These are phyloP conservation scores for Adelges cooleyi DNA, from an alignment of 1,140 invertebrate species.

Conservation along the genomic window DNA sequence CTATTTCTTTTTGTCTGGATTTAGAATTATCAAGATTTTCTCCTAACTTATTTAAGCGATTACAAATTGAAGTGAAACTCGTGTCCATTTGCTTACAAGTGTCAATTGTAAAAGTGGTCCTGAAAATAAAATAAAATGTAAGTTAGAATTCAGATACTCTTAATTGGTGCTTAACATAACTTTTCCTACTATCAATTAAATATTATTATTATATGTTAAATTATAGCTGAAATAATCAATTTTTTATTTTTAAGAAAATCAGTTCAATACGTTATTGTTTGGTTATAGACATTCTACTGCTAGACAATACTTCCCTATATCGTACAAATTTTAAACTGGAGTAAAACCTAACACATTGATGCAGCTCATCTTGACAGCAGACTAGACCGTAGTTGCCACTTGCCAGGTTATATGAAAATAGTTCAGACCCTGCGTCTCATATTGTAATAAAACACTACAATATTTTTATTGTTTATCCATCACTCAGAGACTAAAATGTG, in stretches of 20 bases:
- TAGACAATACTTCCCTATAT: neutral
- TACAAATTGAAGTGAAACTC: neutral
- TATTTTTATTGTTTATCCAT: too few relatives aligned
- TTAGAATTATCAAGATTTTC: neutral
- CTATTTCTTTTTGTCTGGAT: conserved; percentile 1
- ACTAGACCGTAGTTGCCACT: too few relatives aligned
- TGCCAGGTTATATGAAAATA: too few relatives aligned
- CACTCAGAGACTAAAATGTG: too few relatives aligned
- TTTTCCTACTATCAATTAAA: neutral
- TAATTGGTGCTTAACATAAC: too few relatives aligned
- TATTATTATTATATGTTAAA: neutral
- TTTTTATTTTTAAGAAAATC: neutral
- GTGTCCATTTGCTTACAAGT: neutral
- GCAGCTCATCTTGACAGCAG: too few relatives aligned
- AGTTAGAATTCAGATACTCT: too few relatives aligned
- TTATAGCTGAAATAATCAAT: neutral
- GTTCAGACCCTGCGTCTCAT: too few relatives aligned
- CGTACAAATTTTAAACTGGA: too few relatives aligned
- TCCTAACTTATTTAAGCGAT: conserved; percentile 3
- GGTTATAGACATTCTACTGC: neutral
- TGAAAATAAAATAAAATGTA: neutral
- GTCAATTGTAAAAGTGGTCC: neutral
- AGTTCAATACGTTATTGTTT: neutral
- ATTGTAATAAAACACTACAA: too few relatives aligned
- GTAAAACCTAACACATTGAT: too few relatives aligned